These are phyloP conservation scores for Lacerta viridis DNA, from an alignment of 2,797 vertebrate species.

Conservation along the genomic window DNA sequence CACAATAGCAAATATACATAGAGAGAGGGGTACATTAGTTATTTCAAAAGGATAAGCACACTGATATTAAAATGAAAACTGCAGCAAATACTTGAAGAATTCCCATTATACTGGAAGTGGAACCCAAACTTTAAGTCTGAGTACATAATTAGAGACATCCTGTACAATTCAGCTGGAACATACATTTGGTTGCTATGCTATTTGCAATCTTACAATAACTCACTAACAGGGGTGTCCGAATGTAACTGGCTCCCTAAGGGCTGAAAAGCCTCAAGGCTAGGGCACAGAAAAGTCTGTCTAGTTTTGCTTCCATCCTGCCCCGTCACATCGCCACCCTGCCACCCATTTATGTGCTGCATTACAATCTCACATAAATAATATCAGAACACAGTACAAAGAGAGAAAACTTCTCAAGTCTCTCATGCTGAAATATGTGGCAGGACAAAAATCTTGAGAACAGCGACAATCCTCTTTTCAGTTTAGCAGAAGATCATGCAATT, in stretches of 20 bases:
- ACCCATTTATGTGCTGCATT: not conserved
- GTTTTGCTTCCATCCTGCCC: not conserved
- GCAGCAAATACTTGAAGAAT: not conserved
- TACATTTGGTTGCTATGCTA: not conserved
- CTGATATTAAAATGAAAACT: not conserved
- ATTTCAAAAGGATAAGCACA: constrained; percentile 9
- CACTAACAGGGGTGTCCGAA: too few species aligned
- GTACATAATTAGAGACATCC: not conserved
- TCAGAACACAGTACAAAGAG: not conserved
- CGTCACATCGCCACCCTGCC: not conserved
- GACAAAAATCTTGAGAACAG: not conserved
- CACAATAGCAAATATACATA: too few species aligned
- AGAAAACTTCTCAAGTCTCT: not conserved
- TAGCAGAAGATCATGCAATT: not conserved
- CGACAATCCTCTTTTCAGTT: not conserved
- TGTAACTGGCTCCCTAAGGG: not conserved
- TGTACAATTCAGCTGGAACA: not conserved
- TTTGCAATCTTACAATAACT: not conserved
- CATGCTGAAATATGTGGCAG: not conserved
- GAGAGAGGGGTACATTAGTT: not conserved
- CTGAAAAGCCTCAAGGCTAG: not conserved
- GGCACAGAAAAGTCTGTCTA: not conserved
- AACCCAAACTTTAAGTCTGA: not conserved
- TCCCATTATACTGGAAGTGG: not conserved
- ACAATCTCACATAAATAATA: not conserved